A percentile compares a stretch with the other conserved stretches of the same genome.
Evolutionary conservation across 2,113 vertebrate species (phyloP).

Genomic region (Peromyscus leucopus): DNA sequence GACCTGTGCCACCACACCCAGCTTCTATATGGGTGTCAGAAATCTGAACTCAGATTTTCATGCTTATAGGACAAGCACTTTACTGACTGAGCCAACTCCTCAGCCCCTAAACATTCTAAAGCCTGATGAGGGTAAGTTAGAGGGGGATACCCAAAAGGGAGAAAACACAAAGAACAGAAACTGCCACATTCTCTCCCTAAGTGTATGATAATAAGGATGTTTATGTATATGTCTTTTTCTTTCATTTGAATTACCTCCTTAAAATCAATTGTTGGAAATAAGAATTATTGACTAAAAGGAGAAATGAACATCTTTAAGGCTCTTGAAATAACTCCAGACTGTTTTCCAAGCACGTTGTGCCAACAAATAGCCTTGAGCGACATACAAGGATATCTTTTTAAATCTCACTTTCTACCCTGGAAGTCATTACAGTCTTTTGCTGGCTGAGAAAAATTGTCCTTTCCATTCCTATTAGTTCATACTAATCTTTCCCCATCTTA

Average conservation of each 20-base stretch:
- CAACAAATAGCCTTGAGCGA: constrained; percentile 7
- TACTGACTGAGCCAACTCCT: neutral
- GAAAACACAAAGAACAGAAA: neutral
- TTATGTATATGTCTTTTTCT: constrained; percentile 1
- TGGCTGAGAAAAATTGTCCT: neutral
- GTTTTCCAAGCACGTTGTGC: constrained; percentile 49
- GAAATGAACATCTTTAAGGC: neutral
- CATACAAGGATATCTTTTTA: neutral
- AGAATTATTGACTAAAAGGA: constrained; percentile 12
- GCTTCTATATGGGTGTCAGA: neutral
- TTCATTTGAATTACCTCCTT: constrained; percentile 33
- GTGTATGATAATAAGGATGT: neutral
- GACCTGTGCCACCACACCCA: neutral
- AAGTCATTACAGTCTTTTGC: constrained; percentile 56
- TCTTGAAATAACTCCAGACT: constrained; percentile 52
- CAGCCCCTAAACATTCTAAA: neutral
- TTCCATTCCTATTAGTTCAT: neutral
- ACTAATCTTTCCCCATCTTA: neutral
- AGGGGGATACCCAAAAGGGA: neutral
- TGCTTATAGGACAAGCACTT: neutral
- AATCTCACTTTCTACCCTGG: constrained; percentile 34
- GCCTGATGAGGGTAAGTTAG: neutral
- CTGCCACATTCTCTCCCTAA: neutral
- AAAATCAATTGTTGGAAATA: constrained; percentile 52
- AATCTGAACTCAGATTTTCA: neutral